phyloP scores from a whole-genome alignment of 2,888 invertebrate genomes.

The Nomada fabriciana region DNA sequence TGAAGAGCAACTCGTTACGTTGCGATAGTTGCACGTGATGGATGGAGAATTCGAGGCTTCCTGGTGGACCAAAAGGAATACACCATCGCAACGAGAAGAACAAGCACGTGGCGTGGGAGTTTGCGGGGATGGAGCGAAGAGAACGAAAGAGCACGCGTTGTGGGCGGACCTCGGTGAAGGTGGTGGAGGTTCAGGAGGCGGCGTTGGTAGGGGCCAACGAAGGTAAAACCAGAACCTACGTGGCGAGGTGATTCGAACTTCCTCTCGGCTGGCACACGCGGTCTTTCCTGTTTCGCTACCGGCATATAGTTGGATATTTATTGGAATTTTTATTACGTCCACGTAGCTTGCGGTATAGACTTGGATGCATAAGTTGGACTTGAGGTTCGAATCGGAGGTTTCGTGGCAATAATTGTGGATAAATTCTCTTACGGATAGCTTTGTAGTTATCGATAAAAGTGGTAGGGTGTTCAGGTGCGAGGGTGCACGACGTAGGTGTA shows the following conservation, averaged over 20 bases:
- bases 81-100: constrained; percentile 52
- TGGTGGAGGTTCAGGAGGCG: constrained; percentile 83
- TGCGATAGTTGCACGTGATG: constrained; percentile 45
- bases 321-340: too few relatives aligned
- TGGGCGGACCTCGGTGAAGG: constrained; percentile 82
- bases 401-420: too few relatives aligned
- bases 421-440: too few relatives aligned
- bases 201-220: constrained; percentile 77
- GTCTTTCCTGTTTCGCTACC: constrained; percentile 24
- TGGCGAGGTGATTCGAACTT: constrained; percentile 54
- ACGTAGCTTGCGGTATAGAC: too few relatives aligned
- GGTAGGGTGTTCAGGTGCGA: too few relatives aligned
- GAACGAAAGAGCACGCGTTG: constrained; percentile 79
- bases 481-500: too few relatives aligned
- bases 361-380: too few relatives aligned
- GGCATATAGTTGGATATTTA: not conserved
- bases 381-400: too few relatives aligned
- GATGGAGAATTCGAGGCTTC: constrained; percentile 53
- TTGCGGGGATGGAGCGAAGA: constrained; percentile 74
- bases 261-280: constrained; percentile 15
- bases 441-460: too few relatives aligned
- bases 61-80: constrained; percentile 65
- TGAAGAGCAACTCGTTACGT: constrained; percentile 48
- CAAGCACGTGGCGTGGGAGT: constrained; percentile 80
- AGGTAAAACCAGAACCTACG: constrained; percentile 71